Evolutionary conservation across 2,113 vertebrate species (phyloP).

Genomic region (Otus sunia): DNA sequence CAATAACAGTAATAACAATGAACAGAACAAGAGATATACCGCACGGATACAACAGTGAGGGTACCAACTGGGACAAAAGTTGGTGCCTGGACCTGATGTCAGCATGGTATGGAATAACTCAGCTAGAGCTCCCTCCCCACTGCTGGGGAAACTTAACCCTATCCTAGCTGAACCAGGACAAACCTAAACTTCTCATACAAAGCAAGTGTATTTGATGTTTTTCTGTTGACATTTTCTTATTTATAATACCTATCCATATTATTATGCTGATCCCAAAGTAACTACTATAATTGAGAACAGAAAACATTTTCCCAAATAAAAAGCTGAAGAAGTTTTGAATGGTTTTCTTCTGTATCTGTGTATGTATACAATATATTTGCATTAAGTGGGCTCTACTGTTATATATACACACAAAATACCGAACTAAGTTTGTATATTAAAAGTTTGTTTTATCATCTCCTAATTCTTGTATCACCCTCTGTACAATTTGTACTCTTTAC

Average conservation of each 20-base stretch:
- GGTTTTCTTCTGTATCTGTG: background rate
- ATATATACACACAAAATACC: background rate
- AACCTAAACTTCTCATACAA: background rate
- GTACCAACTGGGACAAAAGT: too few relatives aligned
- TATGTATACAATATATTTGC: background rate
- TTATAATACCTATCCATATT: background rate
- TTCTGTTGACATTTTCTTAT: background rate
- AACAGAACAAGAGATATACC: too few relatives aligned
- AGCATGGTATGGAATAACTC: too few relatives aligned
- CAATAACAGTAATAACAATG: too few relatives aligned
- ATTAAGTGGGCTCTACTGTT: background rate
- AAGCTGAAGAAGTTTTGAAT: background rate
- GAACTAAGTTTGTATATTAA: background rate
- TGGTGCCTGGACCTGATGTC: too few relatives aligned
- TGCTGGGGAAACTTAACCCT: too few relatives aligned
- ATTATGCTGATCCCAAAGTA: background rate
- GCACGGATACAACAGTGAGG: too few relatives aligned
- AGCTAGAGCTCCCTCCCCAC: too few relatives aligned
- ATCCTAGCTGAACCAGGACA: too few relatives aligned
- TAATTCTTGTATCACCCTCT: background rate
- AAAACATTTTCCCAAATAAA: background rate
- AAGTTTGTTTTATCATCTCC: background rate
- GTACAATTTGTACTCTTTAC: background rate
- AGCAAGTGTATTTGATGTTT: background rate
- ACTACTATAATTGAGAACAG: background rate